phyloP scores from a whole-genome alignment of 2,888 invertebrate genomes.

The Sphecodes monilicornis region DNA sequence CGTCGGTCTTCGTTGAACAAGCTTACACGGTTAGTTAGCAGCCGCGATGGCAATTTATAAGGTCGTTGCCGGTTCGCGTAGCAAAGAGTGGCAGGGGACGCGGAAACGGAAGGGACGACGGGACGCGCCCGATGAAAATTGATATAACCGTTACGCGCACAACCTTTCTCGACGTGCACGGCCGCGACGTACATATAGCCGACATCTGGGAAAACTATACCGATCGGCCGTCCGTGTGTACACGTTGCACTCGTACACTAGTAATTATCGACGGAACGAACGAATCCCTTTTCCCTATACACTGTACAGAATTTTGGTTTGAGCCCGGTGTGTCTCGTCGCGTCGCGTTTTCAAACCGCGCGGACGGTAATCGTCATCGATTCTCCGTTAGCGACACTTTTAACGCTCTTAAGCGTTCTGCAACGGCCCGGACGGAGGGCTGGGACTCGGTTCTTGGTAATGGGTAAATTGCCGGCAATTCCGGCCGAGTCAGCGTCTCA shows the following conservation, averaged over 20 bases:
- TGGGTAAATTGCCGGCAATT: conserved; percentile 34
- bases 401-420: conserved; percentile 22
- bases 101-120: conserved; percentile 19
- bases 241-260: not conserved
- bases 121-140: conserved; percentile 48
- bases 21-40: conserved; percentile 68
- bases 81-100: conserved; percentile 17
- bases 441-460: conserved; percentile 10
- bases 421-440: not conserved
- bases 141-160: conserved; percentile 45
- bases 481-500: conserved; percentile 42
- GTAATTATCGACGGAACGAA: not conserved
- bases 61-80: conserved; percentile 41
- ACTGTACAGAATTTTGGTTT: no score
- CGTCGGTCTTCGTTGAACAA: conserved; percentile 59
- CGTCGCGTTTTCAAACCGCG: not conserved
- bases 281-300: not conserved
- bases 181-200: conserved; percentile 70
- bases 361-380: conserved; percentile 39
- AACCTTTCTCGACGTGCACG: conserved; percentile 49
- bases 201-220: conserved; percentile 55
- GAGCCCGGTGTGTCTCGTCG: no score
- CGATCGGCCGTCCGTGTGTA: not conserved
- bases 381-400: conserved; percentile 35
- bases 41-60: conserved; percentile 71